Percentiles rank a stretch among this genome's conserved stretches.
These are phyloP conservation scores for Trinectes maculatus DNA, from an alignment of 2,113 vertebrate genomes.

Conservation along the genomic window DNA sequence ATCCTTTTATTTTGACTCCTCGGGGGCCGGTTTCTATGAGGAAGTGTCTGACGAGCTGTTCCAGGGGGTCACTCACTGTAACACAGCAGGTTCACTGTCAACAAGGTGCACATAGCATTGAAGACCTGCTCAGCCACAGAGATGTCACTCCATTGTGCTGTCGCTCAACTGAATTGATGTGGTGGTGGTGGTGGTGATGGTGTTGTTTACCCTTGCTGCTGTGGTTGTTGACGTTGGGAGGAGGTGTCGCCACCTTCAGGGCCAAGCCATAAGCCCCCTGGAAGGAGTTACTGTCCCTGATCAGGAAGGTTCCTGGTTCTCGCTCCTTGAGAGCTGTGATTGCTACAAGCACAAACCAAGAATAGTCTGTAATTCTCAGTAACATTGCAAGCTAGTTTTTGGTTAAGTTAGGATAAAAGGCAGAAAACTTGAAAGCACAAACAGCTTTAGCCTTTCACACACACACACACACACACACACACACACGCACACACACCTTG, in stretches of 20 bases:
- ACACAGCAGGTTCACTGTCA: not conserved
- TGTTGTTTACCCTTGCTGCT: constrained; percentile 87
- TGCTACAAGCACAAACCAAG: constrained; percentile 72
- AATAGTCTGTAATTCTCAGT: not conserved
- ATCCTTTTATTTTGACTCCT: constrained; percentile 94
- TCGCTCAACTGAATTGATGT: too few species aligned
- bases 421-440: not conserved
- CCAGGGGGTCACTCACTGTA: constrained; percentile 83
- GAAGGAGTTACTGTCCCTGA: constrained; percentile 94
- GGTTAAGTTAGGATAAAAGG: not conserved
- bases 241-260: constrained; percentile 90
- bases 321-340: constrained; percentile 88
- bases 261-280: constrained; percentile 93
- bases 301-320: constrained; percentile 90
- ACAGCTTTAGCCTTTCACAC: not conserved
- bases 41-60: constrained; percentile 93
- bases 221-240: constrained; percentile 84
- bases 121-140: not conserved
- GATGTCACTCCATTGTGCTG: not conserved
- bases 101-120: not conserved
- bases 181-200: too few species aligned
- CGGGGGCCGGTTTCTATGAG: constrained; percentile 91
- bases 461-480: too few species aligned
- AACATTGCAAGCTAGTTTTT: not conserved
- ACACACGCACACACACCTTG: too few species aligned